Evolutionary conservation across 92 coral and sea anemone genomes (phyloP).

Genomic region (Scolanthus callimorphus): DNA sequence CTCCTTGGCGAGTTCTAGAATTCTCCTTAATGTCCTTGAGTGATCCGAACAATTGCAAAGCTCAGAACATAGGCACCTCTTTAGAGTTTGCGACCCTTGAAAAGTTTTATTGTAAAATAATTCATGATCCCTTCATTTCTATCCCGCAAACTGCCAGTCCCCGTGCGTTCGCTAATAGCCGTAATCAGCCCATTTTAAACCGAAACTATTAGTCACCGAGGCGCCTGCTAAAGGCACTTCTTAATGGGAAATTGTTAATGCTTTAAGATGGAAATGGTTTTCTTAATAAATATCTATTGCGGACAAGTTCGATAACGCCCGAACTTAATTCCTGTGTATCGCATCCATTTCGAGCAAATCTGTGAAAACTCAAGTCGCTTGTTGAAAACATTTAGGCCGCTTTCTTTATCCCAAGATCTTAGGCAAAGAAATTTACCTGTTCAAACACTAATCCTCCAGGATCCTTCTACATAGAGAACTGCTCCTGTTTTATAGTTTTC

Average conservation of each 20-base stretch:
- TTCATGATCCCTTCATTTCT: no score
- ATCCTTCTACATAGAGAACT: no score
- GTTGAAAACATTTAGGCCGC: no score
- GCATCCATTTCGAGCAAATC: no score
- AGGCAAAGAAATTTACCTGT: no score
- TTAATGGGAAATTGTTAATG: constrained; percentile 14
- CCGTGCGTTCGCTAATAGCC: constrained; percentile 12
- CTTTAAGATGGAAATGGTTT: constrained; percentile 7
- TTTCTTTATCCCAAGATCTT: no score
- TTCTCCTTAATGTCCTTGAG: background rate
- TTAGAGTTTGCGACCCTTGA: no score
- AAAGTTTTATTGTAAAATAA: no score
- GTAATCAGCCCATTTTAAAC: constrained; percentile 40
- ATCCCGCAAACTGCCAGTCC: background rate
- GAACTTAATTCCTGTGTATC: no score
- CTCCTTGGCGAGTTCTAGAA: constrained; percentile 1
- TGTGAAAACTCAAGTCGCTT: no score
- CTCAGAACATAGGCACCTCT: background rate
- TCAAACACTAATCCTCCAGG: no score
- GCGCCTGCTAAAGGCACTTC: constrained; percentile 11
- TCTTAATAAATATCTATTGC: background rate
- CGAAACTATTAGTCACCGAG: constrained; percentile 2
- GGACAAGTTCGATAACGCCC: background rate
- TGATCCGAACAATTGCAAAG: background rate
- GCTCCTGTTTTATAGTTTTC: no score